Base-by-base conservation (phyloP, 2,888 invertebrate genomes). In the Empis stercorea region DNA sequence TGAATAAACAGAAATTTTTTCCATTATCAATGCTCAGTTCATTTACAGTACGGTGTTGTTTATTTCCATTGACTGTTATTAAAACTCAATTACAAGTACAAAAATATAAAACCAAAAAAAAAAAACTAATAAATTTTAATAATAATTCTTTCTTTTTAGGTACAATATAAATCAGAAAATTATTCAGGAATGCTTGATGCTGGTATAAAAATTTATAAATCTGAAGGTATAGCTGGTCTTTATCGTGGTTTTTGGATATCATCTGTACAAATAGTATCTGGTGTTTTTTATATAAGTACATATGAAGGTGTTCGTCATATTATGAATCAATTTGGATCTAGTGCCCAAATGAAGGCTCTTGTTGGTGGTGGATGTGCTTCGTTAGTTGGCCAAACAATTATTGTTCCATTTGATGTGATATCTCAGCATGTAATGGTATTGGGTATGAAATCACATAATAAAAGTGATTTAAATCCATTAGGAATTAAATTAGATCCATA, bases 341-440 rank as follows among this genome's bases (percentile, higher is more conserved):
- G 65, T 1, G 63, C 62, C 43, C 60, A 61, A 42, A 46, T 58
- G 4, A 78, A 86, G 73, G 87, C 93, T 15, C 75, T 96, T 46
- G 73, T 92, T 49, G 94, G 85, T 30, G 96, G 96, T 4, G 93
- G 85, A 0, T 81, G 83, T 58, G 96, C 96, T 1, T 95, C 95
- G 0, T 69, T 92, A 43, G 89, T 94, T 15, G 88, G 93, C 0
- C 96, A 97, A 71, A 93, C 93, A 0, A 86, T 95, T 47, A 86
- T 95, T 52, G 95, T 96, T 46, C 97, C 97, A 5, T 89, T 96
- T 62, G 97, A 97, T 69, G 87, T 97, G 41, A 77, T 97, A 46
- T 93, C 94, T 54, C 97, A 97, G 61, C 96, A 97, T 64, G 78
- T 95, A 46, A 96, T 96, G 94, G 85, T 97, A 58, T 73, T 94